Evolutionary conservation across 2,888 invertebrate species (phyloP).

Genomic region (Mythimna loreyi): DNA sequence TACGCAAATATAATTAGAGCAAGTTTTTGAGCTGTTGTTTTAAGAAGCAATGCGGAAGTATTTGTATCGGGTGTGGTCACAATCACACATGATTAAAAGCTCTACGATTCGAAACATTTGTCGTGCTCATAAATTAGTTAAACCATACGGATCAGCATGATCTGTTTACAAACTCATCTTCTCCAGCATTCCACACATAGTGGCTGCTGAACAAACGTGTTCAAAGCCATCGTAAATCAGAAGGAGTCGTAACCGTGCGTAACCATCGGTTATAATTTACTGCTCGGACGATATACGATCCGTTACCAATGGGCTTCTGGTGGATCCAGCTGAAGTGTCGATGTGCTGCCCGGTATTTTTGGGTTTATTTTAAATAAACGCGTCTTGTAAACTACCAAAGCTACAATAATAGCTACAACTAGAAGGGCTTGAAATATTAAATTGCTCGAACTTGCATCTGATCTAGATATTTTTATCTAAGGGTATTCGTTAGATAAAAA

Average conservation of each 20-base stretch:
- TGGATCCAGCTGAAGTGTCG: constrained; percentile 31
- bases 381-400: background rate
- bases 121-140: constrained; percentile 31
- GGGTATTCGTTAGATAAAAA: too few species aligned
- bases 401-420: background rate
- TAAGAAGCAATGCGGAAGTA: constrained; percentile 1
- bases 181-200: constrained; percentile 19
- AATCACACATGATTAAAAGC: constrained; percentile 18
- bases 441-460: too few species aligned
- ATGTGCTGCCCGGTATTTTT: constrained; percentile 30
- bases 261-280: constrained; percentile 47
- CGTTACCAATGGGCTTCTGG: constrained; percentile 15
- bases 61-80: background rate
- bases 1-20: background rate
- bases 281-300: constrained; percentile 25
- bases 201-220: constrained; percentile 27
- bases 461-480: too few species aligned
- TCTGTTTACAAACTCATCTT: constrained; percentile 38
- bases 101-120: constrained; percentile 12
- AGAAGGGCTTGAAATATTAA: too few species aligned
- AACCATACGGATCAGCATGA: constrained; percentile 22
- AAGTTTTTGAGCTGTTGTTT: background rate
- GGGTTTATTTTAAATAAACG: background rate
- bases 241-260: constrained; percentile 34
- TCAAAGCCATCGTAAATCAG: constrained; percentile 51